Base-by-base conservation (phyloP, 2,888 invertebrate species). In the Parochlus steinenii region DNA sequence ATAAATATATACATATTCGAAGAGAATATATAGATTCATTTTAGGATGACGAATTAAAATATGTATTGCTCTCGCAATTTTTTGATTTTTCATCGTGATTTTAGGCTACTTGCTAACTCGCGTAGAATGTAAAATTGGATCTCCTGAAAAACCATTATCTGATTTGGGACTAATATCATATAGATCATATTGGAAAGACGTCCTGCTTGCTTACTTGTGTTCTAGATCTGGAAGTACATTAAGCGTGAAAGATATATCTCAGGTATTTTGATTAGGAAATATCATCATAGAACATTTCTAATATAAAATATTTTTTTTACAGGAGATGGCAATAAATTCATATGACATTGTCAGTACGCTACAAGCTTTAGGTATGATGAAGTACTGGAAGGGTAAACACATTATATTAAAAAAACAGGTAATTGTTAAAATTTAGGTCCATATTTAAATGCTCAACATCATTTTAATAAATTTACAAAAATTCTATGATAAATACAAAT, bases 351-450 rank as follows among this genome's bases (percentile, higher is more conserved):
- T 97, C 16, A 93, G 92, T 44, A 98, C 98, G 4, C 64, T 98
- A 26, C 93, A 95, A 52, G 89, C 90, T 12, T 65, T 95, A 43
- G 92, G 93, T 6, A 86, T 97, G 71, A 82, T 97, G 76, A 95
- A 97, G 61, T 97, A 97, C 57, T 97, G 95, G 93, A 95, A 95
- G 61, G 93, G 93, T 40, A 90, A 92, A 57, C 95, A 95, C 62
- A 83, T 95, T 47, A 87, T 95, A 33, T 67, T 95, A 35, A 92
- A 89, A 57, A 85, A 87, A 62, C 83, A 85, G 75, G 85, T 82
- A 47, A 52, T 62, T 44, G n/a, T n/a, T n/a, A n/a, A n/a, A n/a
- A n/a, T n/a, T n/a, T n/a, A n/a, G n/a, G n/a, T n/a, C n/a, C n/a
- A n/a, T n/a, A n/a, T n/a, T n/a, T n/a, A 28, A 32, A 11, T 3